phyloP scores from a whole-genome alignment of 2,888 invertebrate species.

The Rhimphoctona megacephalus region DNA sequence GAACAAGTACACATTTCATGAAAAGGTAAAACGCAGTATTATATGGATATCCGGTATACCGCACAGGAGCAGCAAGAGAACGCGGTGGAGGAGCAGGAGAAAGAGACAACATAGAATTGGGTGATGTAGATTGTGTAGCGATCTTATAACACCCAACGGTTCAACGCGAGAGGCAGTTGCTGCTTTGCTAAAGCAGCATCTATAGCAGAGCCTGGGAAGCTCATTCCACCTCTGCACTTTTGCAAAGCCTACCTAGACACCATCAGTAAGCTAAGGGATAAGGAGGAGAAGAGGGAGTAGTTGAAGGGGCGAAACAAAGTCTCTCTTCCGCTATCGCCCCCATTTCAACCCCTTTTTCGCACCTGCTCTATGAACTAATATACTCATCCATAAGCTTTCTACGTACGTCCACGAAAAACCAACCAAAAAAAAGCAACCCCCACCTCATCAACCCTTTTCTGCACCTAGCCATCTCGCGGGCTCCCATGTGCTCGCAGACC shows the following conservation, averaged over 20 bases:
- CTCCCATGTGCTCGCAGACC: slow-evolving; percentile 4
- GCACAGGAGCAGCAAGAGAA: slow-evolving; percentile 16
- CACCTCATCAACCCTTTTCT: background rate
- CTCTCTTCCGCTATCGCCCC: slow-evolving; percentile 36
- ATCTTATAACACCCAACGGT: slow-evolving; percentile 29
- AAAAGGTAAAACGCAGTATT: slow-evolving; percentile 40
- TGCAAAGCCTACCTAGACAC: slow-evolving; percentile 53
- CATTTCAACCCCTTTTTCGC: slow-evolving; percentile 53
- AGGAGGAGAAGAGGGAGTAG: background rate
- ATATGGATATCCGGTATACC: slow-evolving; percentile 8
- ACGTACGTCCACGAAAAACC: background rate
- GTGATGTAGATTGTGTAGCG: slow-evolving; percentile 56
- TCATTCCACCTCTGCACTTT: slow-evolving; percentile 60
- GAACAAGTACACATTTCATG: slow-evolving; percentile 23
- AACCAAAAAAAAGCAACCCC: background rate
- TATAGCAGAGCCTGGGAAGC: slow-evolving; percentile 60
- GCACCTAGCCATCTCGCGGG: slow-evolving; percentile 3
- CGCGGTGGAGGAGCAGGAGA: background rate
- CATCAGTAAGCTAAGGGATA: slow-evolving; percentile 20
- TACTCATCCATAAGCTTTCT: slow-evolving; percentile 11
- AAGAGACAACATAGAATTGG: slow-evolving; percentile 7
- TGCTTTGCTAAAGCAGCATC: slow-evolving; percentile 57
- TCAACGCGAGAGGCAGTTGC: slow-evolving; percentile 28
- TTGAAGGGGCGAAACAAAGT: slow-evolving; percentile 34
- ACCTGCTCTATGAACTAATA: slow-evolving; percentile 31